Base-by-base conservation (phyloP, 2,797 vertebrate genomes). In the Garrulus glandarius region DNA sequence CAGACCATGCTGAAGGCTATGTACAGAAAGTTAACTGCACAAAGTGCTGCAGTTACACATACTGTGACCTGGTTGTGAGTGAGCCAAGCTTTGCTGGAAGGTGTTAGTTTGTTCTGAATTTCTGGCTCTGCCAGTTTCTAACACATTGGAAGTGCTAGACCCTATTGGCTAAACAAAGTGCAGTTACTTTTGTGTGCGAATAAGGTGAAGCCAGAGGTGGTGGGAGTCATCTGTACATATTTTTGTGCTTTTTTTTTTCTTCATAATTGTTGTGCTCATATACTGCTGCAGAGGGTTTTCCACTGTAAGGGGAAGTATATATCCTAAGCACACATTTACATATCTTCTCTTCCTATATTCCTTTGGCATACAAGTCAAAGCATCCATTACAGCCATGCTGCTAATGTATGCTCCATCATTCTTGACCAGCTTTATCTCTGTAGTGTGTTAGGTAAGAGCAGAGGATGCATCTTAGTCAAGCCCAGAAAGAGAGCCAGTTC, bases 191-290 rank as follows among this genome's bases (percentile, higher is more conserved):
- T 59, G 30, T 21, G 39, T 26, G 53, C 34, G 43, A 64, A 53
- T 15, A 15, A 34, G 12, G 11, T 79, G 46, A 88, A 61, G 36
- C 41, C 36, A 60, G 75, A 85, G 50, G n/a, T 29, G 53, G 6
- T 68, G 27, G 34, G 34, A 90, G 15, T 32, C 4, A 0, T 44
- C 30, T 20, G 24, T 20, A 9, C 6, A 0, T 57, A 41, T 63
- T 67, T 44, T 26, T 49, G 49, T 82, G 34, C 50, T 39, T 39
- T 89, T 79, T 84, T 84, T 15, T 20, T 79, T 82, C 46, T 69
- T 5, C 4, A 0, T 41, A n/a, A 27, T 1, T 5, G 7, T 72
- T n/a, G 21, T 59, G n/a, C 19, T 86, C 3, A 6, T 49, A 29
- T 60, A n/a, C 32, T 56, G 41, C 29, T 43, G 17, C 32, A 68